Evolutionary conservation across 1,140 invertebrate genomes (phyloP).

Genomic region (Heterodera schachtii): DNA sequence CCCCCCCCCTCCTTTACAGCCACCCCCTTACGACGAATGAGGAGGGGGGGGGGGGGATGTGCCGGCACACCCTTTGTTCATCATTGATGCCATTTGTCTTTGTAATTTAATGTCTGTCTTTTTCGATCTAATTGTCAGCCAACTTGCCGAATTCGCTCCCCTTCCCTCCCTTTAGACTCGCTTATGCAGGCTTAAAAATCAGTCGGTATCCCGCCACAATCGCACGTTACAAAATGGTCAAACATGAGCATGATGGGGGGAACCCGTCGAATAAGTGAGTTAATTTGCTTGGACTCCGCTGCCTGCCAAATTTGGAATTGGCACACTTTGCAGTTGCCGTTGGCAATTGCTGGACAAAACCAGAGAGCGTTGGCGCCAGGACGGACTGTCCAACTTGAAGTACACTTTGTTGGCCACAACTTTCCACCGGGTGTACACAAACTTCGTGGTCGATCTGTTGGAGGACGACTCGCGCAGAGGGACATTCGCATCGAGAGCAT

Average conservation of each 20-base stretch:
- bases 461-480: slow-evolving; percentile 59
- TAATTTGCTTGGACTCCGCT: neutral
- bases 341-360: slow-evolving; percentile 79
- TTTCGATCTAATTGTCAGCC: too few species aligned
- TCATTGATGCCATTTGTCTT: neutral
- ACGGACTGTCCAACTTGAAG: slow-evolving; percentile 83
- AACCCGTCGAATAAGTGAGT: slow-evolving; percentile 64
- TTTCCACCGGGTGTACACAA: slow-evolving; percentile 71
- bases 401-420: slow-evolving; percentile 77
- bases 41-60: too few species aligned
- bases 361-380: slow-evolving; percentile 78
- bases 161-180: slow-evolving; percentile 44
- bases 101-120: neutral
- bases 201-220: slow-evolving; percentile 64
- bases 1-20: too few species aligned
- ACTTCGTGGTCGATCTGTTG: slow-evolving; percentile 66
- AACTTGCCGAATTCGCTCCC: too few species aligned
- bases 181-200: slow-evolving; percentile 55
- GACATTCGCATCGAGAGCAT: too few species aligned
- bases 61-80: too few species aligned
- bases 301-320: slow-evolving; percentile 18
- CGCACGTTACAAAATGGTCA: slow-evolving; percentile 67
- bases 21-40: too few species aligned
- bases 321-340: slow-evolving; percentile 69
- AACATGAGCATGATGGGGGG: slow-evolving; percentile 59